Conservation (phyloP, 2,113 vertebrate genomes). For the Sisor rabdophorus region DNA sequence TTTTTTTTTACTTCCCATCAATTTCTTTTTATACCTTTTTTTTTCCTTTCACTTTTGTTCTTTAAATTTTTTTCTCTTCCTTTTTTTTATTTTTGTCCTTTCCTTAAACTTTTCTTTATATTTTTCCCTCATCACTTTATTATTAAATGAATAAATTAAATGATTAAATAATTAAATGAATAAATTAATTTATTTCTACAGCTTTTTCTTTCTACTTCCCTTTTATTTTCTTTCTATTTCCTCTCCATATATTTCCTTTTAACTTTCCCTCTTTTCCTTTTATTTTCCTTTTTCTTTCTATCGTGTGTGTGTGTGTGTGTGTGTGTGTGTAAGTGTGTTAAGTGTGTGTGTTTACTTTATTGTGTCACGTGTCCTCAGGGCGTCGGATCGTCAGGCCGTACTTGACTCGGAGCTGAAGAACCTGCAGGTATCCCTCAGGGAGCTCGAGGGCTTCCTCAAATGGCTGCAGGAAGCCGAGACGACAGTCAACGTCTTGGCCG, state of each 20-base stretch:
- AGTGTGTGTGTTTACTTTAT: background rate
- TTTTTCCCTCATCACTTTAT: rapidly evolving
- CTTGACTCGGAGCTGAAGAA: slow-evolving; percentile 82
- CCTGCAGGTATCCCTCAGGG: slow-evolving; percentile 79
- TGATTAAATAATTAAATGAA: too few relatives aligned
- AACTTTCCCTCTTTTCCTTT: too few relatives aligned
- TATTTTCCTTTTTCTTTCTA: too few relatives aligned
- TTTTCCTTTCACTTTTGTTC: too few relatives aligned
- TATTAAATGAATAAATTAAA: too few relatives aligned
- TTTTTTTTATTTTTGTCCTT: too few relatives aligned
- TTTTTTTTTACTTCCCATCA: background rate
- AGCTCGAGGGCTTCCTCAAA: slow-evolving; percentile 87
- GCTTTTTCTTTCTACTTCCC: background rate
- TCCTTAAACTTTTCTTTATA: rapidly evolving
- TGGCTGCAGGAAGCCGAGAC: slow-evolving; percentile 95
- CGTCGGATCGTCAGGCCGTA: slow-evolving; percentile 74
- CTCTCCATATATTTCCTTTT: too few relatives aligned
- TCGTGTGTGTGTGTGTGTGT: too few relatives aligned
- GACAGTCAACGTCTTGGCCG: slow-evolving; percentile 80
- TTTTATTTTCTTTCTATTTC: rapidly evolving
- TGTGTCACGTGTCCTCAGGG: slow-evolving; percentile 62
- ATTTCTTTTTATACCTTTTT: too few relatives aligned
- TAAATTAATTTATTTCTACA: too few relatives aligned
- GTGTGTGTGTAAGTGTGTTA: background rate
- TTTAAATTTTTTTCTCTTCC: too few relatives aligned